phyloP scores from a whole-genome alignment of 2,888 invertebrate species.

The Emesis furor region DNA sequence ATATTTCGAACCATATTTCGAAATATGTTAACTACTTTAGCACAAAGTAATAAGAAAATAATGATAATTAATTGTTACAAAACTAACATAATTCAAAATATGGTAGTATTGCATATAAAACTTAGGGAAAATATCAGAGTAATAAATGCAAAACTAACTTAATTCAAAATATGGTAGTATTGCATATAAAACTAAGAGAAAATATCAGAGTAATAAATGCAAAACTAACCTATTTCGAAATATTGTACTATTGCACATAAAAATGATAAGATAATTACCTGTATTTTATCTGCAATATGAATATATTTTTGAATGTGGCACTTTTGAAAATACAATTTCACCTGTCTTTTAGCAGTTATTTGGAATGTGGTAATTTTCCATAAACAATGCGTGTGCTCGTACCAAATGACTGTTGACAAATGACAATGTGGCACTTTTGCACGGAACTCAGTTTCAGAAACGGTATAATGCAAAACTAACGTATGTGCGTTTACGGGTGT shows the following conservation, averaged over 20 bases:
- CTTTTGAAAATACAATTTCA: neutral
- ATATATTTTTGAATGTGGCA: neutral
- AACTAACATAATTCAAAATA: too few relatives aligned
- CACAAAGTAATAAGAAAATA: too few relatives aligned
- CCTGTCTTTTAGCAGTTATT: neutral
- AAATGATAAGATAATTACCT: neutral
- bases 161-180: too few relatives aligned
- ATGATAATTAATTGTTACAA: too few relatives aligned
- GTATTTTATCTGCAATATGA: neutral
- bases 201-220: neutral
- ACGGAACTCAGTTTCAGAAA: neutral
- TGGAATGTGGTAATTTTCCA: neutral
- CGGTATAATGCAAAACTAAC: neutral
- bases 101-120: too few relatives aligned
- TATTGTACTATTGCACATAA: neutral
- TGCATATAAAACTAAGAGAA: neutral
- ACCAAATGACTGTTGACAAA: neutral
- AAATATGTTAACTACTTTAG: too few relatives aligned
- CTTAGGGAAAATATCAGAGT: too few relatives aligned
- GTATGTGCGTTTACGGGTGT: neutral
- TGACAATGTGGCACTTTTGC: slow-evolving; percentile 1
- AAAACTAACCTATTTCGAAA: neutral
- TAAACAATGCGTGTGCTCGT: neutral
- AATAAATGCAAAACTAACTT: too few relatives aligned
- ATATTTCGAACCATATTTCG: too few relatives aligned